Evolutionary conservation across 2,113 vertebrate genomes (phyloP), one percentile per base, ranked within the genome.

Genomic region (Apteryx mantelli): DNA sequence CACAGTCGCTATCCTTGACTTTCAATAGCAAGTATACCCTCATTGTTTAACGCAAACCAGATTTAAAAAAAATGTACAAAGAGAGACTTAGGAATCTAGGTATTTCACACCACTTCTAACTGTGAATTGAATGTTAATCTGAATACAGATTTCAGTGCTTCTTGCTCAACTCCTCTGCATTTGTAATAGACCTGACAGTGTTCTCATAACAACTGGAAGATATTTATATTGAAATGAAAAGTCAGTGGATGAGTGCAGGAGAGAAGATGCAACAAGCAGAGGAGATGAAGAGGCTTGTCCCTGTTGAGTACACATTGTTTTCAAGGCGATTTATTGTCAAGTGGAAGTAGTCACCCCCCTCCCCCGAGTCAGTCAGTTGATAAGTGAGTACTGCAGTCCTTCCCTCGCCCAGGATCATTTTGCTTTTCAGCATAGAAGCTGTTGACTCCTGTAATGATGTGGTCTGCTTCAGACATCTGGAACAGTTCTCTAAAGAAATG

Each of bases 401-500:
- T 13, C 38, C 58, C 44, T 20, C 18, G 38, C 53, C 7, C 55
- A 42, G 52, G 28, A 38, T 21, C 38, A 10, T 15, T 77, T 50
- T 58, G 42, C 48, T 60, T 91, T 61, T 38, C 94, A 82, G 60
- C 77, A 55, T 70, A 76, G 76, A 55, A 48, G 30, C 0, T 40
- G 48, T 20, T 30, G 87, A 30, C 61, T 81, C 60, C 55, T 86
- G 53, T 64, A 60, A 77, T n/a, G 30, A 86, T 13, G 34, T 5
- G 56, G 61, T n/a, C 28, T 38, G 52, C 81, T 81, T 44, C 93
- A 90, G 86, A 44, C 71, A 89, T 30, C 96, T 90, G 94, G 48
- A 92, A 36, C 61, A 94, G 74, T 63, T 86, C 68, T 69, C 75
- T 26, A 75, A 83, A 25, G 11, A 77, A 50, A 88, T 60, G 76